phyloP scores from a whole-genome alignment of 2,113 vertebrate species.

The Casuarius casuarius region DNA sequence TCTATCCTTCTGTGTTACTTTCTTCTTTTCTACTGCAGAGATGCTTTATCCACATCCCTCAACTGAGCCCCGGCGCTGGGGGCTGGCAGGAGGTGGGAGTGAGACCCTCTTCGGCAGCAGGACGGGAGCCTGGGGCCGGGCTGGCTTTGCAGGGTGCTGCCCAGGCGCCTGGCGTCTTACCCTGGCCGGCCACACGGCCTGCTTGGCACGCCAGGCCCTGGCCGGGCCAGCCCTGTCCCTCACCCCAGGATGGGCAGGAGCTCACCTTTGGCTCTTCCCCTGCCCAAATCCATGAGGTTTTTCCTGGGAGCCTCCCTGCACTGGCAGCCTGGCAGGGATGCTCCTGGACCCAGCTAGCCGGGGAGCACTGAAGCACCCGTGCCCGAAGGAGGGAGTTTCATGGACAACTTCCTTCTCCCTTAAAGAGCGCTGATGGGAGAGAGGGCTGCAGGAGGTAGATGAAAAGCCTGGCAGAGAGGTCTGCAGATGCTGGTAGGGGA shows the following conservation, averaged over 20 bases:
- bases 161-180: too few species aligned
- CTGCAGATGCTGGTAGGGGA: background rate
- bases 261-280: background rate
- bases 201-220: background rate
- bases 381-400: background rate
- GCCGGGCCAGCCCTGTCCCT: background rate
- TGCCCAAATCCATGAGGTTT: rapidly evolving
- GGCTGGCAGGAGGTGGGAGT: background rate
- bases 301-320: background rate
- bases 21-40: slow-evolving; percentile 44
- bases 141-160: background rate
- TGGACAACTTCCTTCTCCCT: too few species aligned
- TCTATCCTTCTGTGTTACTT: slow-evolving; percentile 53
- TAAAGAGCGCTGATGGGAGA: background rate
- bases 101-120: background rate
- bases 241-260: background rate
- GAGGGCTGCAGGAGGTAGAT: background rate
- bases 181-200: too few species aligned
- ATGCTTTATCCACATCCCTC: background rate
- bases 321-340: too few species aligned
- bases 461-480: too few species aligned
- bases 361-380: background rate
- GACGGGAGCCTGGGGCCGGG: background rate
- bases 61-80: background rate
- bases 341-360: too few species aligned